Evolutionary conservation across 2,888 invertebrate species (phyloP).

Genomic region (Acanthosoma haemorrhoidale): DNA sequence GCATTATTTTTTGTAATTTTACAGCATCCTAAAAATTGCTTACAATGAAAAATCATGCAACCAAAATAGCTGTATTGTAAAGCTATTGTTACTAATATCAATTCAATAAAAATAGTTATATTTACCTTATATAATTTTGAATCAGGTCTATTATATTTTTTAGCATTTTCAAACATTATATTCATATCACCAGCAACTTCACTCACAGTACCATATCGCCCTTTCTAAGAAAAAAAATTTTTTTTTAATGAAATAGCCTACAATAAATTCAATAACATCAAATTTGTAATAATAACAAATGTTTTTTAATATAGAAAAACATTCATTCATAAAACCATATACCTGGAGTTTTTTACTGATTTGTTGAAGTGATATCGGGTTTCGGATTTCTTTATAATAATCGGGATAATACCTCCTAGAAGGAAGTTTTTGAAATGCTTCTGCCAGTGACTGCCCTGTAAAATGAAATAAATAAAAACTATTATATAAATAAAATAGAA

Average conservation of each 20-base stretch:
- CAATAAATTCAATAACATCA: too few species aligned
- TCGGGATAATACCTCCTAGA: slow-evolving; percentile 88
- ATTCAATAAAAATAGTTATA: background rate
- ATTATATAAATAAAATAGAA: too few species aligned
- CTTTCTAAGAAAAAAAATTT: slow-evolving; percentile 51
- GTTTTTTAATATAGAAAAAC: background rate
- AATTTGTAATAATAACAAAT: background rate
- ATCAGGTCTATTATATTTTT: slow-evolving; percentile 75
- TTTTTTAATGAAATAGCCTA: too few species aligned
- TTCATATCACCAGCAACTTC: slow-evolving; percentile 92
- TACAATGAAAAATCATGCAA: background rate
- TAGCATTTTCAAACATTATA: slow-evolving; percentile 95
- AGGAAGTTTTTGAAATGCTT: slow-evolving; percentile 90
- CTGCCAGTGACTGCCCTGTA: slow-evolving; percentile 74
- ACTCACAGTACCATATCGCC: slow-evolving; percentile 74
- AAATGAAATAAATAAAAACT: too few species aligned
- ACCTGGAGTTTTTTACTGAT: slow-evolving; percentile 76
- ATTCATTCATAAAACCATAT: too few species aligned
- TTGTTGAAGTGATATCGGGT: slow-evolving; percentile 89
- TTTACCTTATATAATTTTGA: slow-evolving; percentile 73
- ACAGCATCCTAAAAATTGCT: slow-evolving; percentile 61
- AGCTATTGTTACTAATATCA: background rate
- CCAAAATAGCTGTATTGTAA: background rate
- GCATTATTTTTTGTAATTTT: slow-evolving; percentile 77
- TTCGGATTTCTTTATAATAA: slow-evolving; percentile 94